Evolutionary conservation across 2,797 vertebrate species (phyloP).

Genomic region (Lepidocolaptes lacrymiger): DNA sequence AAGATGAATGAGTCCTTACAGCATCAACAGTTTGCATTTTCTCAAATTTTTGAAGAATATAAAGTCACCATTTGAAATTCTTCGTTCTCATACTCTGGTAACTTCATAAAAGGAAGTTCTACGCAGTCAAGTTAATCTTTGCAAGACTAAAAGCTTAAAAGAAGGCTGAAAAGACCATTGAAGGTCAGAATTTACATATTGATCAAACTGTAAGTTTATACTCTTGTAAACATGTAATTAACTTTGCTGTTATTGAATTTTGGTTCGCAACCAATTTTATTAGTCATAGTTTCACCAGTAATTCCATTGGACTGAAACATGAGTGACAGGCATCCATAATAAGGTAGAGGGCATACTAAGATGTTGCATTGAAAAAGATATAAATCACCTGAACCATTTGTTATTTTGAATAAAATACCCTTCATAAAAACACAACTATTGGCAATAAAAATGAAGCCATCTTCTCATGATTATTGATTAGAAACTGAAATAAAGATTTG

Average conservation of each 20-base stretch:
- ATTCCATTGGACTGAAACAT: constrained; percentile 66
- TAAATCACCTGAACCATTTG: neutral
- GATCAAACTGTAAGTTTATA: constrained; percentile 83
- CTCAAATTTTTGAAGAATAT: neutral
- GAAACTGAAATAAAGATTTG: neutral
- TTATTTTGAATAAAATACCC: constrained; percentile 18
- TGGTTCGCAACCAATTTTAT: constrained; percentile 81
- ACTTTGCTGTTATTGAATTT: constrained; percentile 84
- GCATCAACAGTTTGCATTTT: neutral
- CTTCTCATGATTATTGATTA: neutral
- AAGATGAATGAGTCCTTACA: neutral
- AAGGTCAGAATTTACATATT: constrained; percentile 88
- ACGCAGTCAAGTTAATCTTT: constrained; percentile 78
- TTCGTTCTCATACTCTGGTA: constrained; percentile 14
- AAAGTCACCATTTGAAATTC: neutral
- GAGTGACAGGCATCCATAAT: constrained; percentile 64
- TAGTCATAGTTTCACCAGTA: constrained; percentile 73
- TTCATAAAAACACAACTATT: neutral
- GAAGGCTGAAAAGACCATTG: constrained; percentile 80
- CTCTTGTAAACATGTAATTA: constrained; percentile 81
- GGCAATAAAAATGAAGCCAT: neutral
- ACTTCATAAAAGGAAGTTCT: constrained; percentile 75
- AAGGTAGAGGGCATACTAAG: constrained; percentile 42
- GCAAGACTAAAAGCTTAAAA: constrained; percentile 80
- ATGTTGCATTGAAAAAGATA: constrained; percentile 7